Evolutionary conservation across 2,888 invertebrate genomes (phyloP), one percentile per base, ranked within the genome.

Genomic region (Eristalis arbustorum): DNA sequence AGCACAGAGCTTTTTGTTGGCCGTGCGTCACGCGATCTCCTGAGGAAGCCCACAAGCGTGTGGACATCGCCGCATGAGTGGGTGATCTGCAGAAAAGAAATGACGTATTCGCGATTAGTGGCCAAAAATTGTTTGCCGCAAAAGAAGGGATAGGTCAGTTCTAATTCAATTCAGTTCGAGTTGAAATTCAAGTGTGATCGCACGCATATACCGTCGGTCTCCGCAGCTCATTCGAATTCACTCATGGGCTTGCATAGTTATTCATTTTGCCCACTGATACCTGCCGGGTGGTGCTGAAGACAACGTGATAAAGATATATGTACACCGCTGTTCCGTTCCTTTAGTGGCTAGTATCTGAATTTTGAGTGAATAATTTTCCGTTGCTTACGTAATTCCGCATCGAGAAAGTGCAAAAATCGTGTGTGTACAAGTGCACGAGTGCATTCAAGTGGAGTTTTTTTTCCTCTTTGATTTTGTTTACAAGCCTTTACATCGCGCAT

Each of bases 321-420:
- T 22, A n/a, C 57, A 64, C 49, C 18, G 57, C 28, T 63, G n/a
- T n/a, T n/a, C n/a, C 59, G 59, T 23, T 28, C 23, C 3, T 22
- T 64, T 57, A 40, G 69, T 77, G 63, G 63, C 67, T 31, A 2
- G 37, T 74, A 56, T 62, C 11, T n/a, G 6, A 31, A 18, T 34
- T 37, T 74, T 31, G 11, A 42, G 23, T n/a, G 31, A 62, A 34
- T n/a, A 72, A 72, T 63, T 79, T 76, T 72, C 62, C 62, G 72
- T 37, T 34, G 34, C 57, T 85, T 85, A 85, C 84, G 80, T 85
- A 85, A 85, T 81, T 81, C 63, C 37, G 64, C 49, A 49, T 37
- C 56, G 56, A 69, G 63, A 76, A 81, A 85, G 59, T 77, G 67
- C 81, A 81, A 75, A 31, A 23, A 37, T 23, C 22, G 71, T 76